Percentiles rank a stretch among this genome's conserved stretches.
These are phyloP conservation scores for Poeciliopsis prolifica DNA, from an alignment of 2,113 vertebrate species.

Conservation along the genomic window DNA sequence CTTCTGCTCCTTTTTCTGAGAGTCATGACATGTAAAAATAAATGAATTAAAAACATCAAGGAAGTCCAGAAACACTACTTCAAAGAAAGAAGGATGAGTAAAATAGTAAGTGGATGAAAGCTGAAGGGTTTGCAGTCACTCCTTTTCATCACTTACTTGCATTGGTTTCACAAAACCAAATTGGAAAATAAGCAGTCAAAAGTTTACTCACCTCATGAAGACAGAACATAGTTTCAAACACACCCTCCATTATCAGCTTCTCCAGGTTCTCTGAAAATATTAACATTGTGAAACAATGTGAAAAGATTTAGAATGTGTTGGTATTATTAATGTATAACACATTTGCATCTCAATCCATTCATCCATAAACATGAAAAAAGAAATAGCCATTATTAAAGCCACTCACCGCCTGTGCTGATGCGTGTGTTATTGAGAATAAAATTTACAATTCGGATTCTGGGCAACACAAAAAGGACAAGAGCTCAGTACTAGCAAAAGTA, in stretches of 20 bases:
- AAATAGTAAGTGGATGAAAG: no score
- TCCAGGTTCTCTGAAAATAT: constrained; percentile 76
- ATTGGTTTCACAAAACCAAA: neutral
- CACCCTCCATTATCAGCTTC: constrained; percentile 74
- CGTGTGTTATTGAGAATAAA: constrained; percentile 80
- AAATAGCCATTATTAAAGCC: neutral
- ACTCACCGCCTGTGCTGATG: constrained; percentile 76
- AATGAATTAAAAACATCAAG: neutral
- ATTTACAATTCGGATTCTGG: constrained; percentile 87
- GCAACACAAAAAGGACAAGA: constrained; percentile 10
- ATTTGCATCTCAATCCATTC: neutral
- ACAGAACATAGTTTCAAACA: constrained; percentile 87
- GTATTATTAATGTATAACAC: neutral
- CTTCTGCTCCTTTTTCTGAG: constrained; percentile 62
- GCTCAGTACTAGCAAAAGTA: neutral
- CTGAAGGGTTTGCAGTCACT: no score
- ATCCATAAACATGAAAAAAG: neutral
- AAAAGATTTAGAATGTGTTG: neutral
- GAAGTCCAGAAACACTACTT: no score
- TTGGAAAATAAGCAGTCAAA: neutral
- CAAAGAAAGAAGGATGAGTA: no score
- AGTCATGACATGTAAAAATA: neutral
- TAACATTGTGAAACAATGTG: neutral
- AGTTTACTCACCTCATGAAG: constrained; percentile 85
- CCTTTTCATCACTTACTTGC: neutral